These are phyloP conservation scores for Hirundichthys speculiger DNA, from an alignment of 2,113 vertebrate genomes.

Conservation along the genomic window DNA sequence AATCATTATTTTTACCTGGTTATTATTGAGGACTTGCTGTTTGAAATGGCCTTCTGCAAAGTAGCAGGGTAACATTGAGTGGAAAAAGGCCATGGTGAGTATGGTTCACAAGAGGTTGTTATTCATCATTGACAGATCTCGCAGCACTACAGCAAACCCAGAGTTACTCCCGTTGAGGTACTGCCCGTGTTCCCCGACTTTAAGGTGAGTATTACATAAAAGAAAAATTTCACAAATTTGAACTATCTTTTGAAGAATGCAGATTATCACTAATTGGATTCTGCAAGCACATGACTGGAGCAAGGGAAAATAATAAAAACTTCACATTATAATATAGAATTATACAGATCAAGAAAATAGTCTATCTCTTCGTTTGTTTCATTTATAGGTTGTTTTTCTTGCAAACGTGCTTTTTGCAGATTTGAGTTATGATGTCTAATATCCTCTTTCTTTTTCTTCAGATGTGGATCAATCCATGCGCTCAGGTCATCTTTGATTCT, in stretches of 20 bases:
- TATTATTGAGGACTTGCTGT: too few relatives aligned
- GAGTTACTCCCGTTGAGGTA: conserved; percentile 91
- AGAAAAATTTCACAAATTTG: too few relatives aligned
- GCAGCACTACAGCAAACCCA: conserved; percentile 93
- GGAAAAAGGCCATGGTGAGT: too few relatives aligned
- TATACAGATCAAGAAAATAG: background rate
- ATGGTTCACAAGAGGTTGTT: background rate
- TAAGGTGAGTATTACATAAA: conserved; percentile 80
- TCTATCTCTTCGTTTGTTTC: too few relatives aligned
- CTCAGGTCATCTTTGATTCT: conserved; percentile 95
- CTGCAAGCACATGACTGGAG: too few relatives aligned
- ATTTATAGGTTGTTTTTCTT: background rate
- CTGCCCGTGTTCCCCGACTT: conserved; percentile 94
- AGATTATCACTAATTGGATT: too few relatives aligned
- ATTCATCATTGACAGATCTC: conserved; percentile 78
- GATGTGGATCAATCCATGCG: conserved; percentile 98
- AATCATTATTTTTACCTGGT: too few relatives aligned
- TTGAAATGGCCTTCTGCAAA: too few relatives aligned
- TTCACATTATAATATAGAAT: background rate
- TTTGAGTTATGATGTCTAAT: background rate
- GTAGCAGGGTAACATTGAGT: too few relatives aligned
- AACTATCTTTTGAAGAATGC: too few relatives aligned
- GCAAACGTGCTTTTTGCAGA: background rate
- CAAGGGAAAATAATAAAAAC: background rate
- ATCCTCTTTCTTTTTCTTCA: conserved; percentile 46